Conservation (phyloP, 2,113 vertebrate genomes). For the Melanerpes aurifrons region DNA sequence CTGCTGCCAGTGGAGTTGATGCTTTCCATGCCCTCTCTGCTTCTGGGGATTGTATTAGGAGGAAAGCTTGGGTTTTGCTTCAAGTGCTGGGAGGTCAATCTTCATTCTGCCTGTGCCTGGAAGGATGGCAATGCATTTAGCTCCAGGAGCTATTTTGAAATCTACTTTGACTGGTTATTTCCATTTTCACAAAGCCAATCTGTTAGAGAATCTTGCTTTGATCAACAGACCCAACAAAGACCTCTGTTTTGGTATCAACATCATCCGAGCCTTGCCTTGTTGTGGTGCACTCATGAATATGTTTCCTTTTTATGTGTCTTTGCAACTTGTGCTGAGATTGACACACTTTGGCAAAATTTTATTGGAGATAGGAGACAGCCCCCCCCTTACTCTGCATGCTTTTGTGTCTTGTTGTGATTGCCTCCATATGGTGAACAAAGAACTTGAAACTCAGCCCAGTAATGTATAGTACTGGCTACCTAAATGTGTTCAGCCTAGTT, state of each 20-base stretch:
- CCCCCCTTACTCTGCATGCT: conserved; percentile 62
- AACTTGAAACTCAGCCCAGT: conserved; percentile 73
- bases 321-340: conserved; percentile 71
- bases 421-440: conserved; percentile 72
- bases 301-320: conserved; percentile 67
- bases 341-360: conserved; percentile 70
- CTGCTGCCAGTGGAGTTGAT: conserved; percentile 54
- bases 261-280: conserved; percentile 71
- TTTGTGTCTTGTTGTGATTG: conserved; percentile 66
- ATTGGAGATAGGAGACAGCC: conserved; percentile 68
- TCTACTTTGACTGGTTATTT: conserved; percentile 72
- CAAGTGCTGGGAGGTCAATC: conserved; percentile 54
- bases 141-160: conserved; percentile 66
- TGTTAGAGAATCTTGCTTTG: conserved; percentile 73
- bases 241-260: conserved; percentile 71
- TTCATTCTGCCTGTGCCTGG: conserved; percentile 46
- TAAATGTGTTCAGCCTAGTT: conserved; percentile 71
- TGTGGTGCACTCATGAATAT: conserved; percentile 72
- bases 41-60: conserved; percentile 19
- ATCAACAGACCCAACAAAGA: conserved; percentile 72
- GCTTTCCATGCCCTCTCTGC: conserved; percentile 19
- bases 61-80: conserved; percentile 36
- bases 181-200: conserved; percentile 72
- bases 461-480: conserved; percentile 73
- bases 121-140: conserved; percentile 56